These are phyloP conservation scores for Toxonevra muliebris DNA, from an alignment of 2,888 invertebrate species.

Conservation along the genomic window DNA sequence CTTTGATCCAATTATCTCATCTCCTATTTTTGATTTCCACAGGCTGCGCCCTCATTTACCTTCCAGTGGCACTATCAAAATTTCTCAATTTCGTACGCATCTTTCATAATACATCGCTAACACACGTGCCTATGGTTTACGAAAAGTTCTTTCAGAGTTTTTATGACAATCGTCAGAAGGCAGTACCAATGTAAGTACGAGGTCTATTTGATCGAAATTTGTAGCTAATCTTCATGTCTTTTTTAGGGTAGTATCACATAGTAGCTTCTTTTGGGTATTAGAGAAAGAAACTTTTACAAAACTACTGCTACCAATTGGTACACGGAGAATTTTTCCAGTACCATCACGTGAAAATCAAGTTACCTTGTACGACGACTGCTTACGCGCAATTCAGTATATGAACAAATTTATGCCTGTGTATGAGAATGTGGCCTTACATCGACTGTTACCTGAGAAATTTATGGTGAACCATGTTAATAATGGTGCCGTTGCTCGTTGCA, in stretches of 20 bases:
- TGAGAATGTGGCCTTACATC: conserved; percentile 51
- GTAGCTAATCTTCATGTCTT: not conserved
- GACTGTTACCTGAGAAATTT: conserved; percentile 54
- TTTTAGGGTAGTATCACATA: conserved; percentile 32
- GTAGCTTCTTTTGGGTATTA: conserved; percentile 54
- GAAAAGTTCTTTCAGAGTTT: conserved; percentile 61
- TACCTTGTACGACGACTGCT: conserved; percentile 58
- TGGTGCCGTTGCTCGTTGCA: conserved; percentile 61
- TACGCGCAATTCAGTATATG: conserved; percentile 54
- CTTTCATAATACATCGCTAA: conserved; percentile 62
- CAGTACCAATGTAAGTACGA: conserved; percentile 52
- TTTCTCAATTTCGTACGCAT: conserved; percentile 61
- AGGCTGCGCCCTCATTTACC: conserved; percentile 62
- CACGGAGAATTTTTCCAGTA: conserved; percentile 53
- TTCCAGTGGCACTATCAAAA: conserved; percentile 61
- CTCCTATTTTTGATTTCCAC: not conserved
- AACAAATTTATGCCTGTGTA: conserved; percentile 54
- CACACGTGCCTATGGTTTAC: conserved; percentile 63
- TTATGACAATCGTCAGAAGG: conserved; percentile 57
- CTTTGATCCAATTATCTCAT: not conserved
- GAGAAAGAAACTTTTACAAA: conserved; percentile 57
- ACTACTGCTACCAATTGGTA: conserved; percentile 59
- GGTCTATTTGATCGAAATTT: too few relatives aligned
- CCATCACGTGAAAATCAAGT: conserved; percentile 56
- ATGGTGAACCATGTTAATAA: conserved; percentile 60